phyloP scores from a whole-genome alignment of 2,113 vertebrate genomes.

The Orycteropus afer region DNA sequence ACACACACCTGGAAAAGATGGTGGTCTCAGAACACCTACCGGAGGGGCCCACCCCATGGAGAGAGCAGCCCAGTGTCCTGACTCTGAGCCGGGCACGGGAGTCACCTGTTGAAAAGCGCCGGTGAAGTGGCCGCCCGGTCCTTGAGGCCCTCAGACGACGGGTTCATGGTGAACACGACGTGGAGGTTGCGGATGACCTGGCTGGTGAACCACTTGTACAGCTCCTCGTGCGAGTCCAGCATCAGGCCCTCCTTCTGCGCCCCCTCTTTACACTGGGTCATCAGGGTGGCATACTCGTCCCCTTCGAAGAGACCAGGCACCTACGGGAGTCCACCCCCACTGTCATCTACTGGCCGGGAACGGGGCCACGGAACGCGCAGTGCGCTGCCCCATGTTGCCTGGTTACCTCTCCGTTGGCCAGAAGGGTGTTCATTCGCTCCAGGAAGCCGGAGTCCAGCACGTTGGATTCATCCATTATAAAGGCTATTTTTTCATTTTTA shows the following conservation, averaged over 20 bases:
- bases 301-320: slow-evolving; percentile 99
- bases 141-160: slow-evolving; percentile 98
- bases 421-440: slow-evolving; percentile 98
- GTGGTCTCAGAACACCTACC: not conserved
- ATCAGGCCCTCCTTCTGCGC: slow-evolving; percentile 99
- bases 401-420: slow-evolving; percentile 97
- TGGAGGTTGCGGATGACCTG: slow-evolving; percentile 99
- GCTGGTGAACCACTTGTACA: slow-evolving; percentile 99
- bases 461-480: slow-evolving; percentile 99
- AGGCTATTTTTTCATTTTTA: slow-evolving; percentile 99
- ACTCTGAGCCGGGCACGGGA: fast-evolving
- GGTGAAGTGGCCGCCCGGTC: slow-evolving; percentile 98
- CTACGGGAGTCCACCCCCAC: slow-evolving; percentile 76
- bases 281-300: slow-evolving; percentile 97
- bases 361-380: fast-evolving
- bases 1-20: slow-evolving; percentile 90
- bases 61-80: not conserved
- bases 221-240: slow-evolving; percentile 98
- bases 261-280: slow-evolving; percentile 99
- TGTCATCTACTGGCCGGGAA: fast-evolving
- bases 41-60: fast-evolving
- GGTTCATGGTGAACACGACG: slow-evolving; percentile 99
- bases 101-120: slow-evolving; percentile 97
- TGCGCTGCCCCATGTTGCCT: fast-evolving
- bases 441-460: slow-evolving; percentile 98